These are phyloP conservation scores for Trichonephila clavipes DNA, from an alignment of 1,140 invertebrate species.

Conservation along the genomic window DNA sequence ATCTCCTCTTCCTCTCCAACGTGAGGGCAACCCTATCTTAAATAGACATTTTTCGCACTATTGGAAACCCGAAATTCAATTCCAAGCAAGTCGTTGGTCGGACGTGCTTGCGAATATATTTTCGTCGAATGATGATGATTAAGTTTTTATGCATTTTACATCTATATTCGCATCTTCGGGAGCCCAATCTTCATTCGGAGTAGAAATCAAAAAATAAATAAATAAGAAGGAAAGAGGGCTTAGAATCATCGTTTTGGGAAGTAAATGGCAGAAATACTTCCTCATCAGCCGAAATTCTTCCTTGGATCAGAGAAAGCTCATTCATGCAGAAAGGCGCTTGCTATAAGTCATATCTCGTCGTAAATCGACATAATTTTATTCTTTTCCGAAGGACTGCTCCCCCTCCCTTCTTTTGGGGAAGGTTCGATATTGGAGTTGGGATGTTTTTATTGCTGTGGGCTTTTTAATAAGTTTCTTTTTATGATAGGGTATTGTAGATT, in stretches of 20 bases:
- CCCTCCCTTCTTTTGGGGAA: background rate
- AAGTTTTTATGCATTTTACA: conserved; percentile 56
- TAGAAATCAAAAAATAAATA: background rate
- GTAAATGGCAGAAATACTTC: conserved; percentile 28
- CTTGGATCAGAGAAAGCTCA: conserved; percentile 27
- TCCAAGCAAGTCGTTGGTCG: conserved; percentile 40
- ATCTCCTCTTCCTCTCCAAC: background rate
- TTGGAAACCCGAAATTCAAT: conserved; percentile 72
- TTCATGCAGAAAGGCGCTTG: conserved; percentile 35
- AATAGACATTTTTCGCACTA: conserved; percentile 74
- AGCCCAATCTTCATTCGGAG: conserved; percentile 14
- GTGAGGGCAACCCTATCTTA: conserved; percentile 56
- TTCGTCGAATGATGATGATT: conserved; percentile 59
- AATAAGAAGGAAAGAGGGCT: background rate
- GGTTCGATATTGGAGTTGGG: background rate
- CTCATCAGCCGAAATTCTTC: conserved; percentile 54
- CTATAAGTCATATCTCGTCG: conserved; percentile 53
- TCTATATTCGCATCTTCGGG: background rate
- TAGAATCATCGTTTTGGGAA: conserved; percentile 37
- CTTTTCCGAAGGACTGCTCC: background rate
- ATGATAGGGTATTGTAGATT: too few relatives aligned
- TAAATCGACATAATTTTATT: conserved; percentile 48
- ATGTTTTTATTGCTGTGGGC: background rate
- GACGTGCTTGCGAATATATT: conserved; percentile 13
- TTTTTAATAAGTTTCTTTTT: background rate